Evolutionary conservation across 2,113 vertebrate genomes (phyloP).

Genomic region (Athene cunicularia): DNA sequence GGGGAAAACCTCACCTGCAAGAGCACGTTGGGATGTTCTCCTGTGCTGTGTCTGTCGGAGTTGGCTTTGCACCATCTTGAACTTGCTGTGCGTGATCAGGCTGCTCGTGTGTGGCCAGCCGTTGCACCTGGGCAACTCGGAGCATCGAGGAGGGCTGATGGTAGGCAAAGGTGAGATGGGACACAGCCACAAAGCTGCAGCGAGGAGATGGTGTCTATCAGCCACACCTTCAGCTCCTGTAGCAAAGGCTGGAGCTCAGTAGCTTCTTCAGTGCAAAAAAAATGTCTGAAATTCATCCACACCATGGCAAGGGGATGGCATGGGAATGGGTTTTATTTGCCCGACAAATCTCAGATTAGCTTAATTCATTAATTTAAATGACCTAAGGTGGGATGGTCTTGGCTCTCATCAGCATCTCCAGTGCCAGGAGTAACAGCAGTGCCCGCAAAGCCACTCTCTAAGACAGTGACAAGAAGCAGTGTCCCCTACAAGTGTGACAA

Average conservation of each 20-base stretch:
- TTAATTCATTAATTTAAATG: neutral
- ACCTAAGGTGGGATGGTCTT: neutral
- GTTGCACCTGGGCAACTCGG: too few relatives aligned
- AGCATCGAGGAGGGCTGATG: neutral
- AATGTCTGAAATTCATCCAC: neutral
- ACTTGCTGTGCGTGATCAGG: rapidly evolving
- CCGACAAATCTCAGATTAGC: rapidly evolving
- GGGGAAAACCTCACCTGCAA: neutral
- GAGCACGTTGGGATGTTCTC: rapidly evolving
- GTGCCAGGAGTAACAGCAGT: neutral
- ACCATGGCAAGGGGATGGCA: rapidly evolving
- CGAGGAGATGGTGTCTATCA: neutral
- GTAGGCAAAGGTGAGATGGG: neutral
- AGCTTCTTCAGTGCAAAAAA: neutral
- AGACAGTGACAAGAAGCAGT: neutral
- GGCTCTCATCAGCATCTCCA: neutral
- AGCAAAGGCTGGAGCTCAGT: neutral
- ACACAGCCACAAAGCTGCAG: rapidly evolving
- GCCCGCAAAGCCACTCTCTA: neutral
- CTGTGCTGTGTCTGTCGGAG: rapidly evolving
- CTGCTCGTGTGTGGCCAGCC: rapidly evolving
- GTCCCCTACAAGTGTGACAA: neutral
- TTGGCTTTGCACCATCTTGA: neutral
- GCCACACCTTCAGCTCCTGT: neutral
- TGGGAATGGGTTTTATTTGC: rapidly evolving